Evolutionary conservation across 92 coral and sea anemone genomes (phyloP).

Genomic region (Epizoanthus scotinus): DNA sequence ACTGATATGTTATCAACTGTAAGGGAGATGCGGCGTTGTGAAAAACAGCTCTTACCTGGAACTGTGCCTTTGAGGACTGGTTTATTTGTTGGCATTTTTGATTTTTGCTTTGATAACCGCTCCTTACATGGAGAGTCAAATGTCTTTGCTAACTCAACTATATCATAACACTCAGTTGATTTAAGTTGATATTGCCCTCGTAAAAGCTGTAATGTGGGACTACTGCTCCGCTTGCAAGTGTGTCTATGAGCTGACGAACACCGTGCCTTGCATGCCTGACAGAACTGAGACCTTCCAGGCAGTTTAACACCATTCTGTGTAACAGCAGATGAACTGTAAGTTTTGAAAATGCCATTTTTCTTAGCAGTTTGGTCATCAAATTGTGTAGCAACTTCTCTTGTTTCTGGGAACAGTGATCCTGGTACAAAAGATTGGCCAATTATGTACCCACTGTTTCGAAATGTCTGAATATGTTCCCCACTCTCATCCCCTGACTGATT

Average conservation of each 20-base stretch:
- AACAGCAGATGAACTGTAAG: background rate
- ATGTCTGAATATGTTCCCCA: slow-evolving; percentile 69
- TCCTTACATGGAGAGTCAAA: slow-evolving; percentile 79
- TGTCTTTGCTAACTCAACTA: slow-evolving; percentile 75
- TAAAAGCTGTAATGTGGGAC: slow-evolving; percentile 55
- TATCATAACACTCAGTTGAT: slow-evolving; percentile 84
- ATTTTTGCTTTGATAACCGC: slow-evolving; percentile 41
- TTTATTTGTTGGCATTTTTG: slow-evolving; percentile 45
- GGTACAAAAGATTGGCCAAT: slow-evolving; percentile 69
- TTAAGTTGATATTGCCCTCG: slow-evolving; percentile 76
- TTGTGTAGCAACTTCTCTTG: slow-evolving; percentile 49
- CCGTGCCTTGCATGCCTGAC: slow-evolving; percentile 68
- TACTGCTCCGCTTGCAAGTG: slow-evolving; percentile 37
- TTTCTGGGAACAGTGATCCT: slow-evolving; percentile 83
- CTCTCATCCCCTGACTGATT: slow-evolving; percentile 61
- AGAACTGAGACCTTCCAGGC: slow-evolving; percentile 23
- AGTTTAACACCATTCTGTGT: background rate
- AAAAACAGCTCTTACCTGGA: slow-evolving; percentile 84
- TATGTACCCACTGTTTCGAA: slow-evolving; percentile 79
- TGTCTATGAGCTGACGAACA: slow-evolving; percentile 42
- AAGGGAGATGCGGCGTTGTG: slow-evolving; percentile 85
- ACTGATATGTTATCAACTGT: slow-evolving; percentile 76
- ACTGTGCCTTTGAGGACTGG: slow-evolving; percentile 64
- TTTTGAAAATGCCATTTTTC: slow-evolving; percentile 16
- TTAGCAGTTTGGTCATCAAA: slow-evolving; percentile 29